Conservation (phyloP, 1,140 invertebrate species). For the Rhysida immarginata region DNA sequence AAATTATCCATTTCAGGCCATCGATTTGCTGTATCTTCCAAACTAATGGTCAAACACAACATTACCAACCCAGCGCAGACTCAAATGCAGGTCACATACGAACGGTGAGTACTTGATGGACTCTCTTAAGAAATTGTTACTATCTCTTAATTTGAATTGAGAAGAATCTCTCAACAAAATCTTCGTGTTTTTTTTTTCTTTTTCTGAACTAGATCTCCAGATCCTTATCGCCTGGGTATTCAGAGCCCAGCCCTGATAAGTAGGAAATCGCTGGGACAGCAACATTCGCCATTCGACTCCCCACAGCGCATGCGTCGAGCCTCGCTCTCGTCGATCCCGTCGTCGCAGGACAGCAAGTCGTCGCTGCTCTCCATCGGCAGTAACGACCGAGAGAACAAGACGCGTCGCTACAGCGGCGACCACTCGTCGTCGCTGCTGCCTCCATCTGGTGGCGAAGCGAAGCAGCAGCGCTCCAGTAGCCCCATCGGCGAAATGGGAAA, state of each 20-base stretch:
- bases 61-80: constrained; percentile 36
- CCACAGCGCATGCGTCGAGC: background rate
- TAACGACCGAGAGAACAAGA: background rate
- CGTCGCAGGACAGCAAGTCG: background rate
- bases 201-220: background rate
- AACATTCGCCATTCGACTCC: background rate
- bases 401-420: background rate
- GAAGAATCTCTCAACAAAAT: background rate
- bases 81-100: constrained; percentile 54
- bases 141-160: background rate
- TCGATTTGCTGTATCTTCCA: constrained; percentile 38
- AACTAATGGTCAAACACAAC: constrained; percentile 33
- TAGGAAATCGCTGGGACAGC: background rate
- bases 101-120: constrained; percentile 38
- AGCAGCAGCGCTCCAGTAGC: background rate
- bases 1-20: constrained; percentile 30
- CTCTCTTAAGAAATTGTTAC: background rate
- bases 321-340: background rate
- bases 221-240: background rate
- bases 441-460: background rate
- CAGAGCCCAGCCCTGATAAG: background rate
- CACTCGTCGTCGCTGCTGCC: background rate
- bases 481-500: background rate
- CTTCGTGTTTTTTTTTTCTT: background rate
- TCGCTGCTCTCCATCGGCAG: background rate